Evolutionary conservation across 2,797 vertebrate species (phyloP), one percentile per base, ranked within the genome.

Genomic region (Pangasius krempfi): DNA sequence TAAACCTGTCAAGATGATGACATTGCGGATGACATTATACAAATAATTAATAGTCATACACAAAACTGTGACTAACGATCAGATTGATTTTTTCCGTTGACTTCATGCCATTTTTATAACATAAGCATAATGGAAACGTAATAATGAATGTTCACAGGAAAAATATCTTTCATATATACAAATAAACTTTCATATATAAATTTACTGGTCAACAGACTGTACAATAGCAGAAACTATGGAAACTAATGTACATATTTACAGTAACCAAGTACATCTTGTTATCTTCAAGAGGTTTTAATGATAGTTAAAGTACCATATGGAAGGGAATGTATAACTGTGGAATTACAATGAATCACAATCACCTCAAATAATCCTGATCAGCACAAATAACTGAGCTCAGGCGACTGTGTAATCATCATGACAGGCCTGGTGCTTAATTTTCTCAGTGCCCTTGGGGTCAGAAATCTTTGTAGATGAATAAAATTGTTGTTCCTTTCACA

Each of bases 391-490:
- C 80, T 44, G 25, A 6, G 5, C 58, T 62, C 56, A 82, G 56
- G 37, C 37, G 5, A 40, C 56, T 62, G 56, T 82, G 80, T 82
- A 82, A 84, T 84, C 44, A 70, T 84, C 18, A 22, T 84, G 44
- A 50, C 30, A 50, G 44, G 18, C 8, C 44, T 68, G 27, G n/a
- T 70, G 64, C 64, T 52, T 84, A 68, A 68, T 52, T 70, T 33
- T 84, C 44, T 22, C 82, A 44, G 16, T 79, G 62, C 47, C 82
- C 82, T 88, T 47, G 52, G n/a, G 60, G 87, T 66, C 58, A 75
- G 58, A 84, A 75, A 88, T 70, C 62, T 85, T 85, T 56, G 60
- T 62, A 79, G 72, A 68, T 56, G 33, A 33, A 62, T 33, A 27
- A 7, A 56, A 8, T 70, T 89, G 52, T 85, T 86, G 78, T 70